Evolutionary conservation across 1,140 invertebrate genomes (phyloP), one percentile per base, ranked within the genome.

Genomic region (Medauroidea extradentata): DNA sequence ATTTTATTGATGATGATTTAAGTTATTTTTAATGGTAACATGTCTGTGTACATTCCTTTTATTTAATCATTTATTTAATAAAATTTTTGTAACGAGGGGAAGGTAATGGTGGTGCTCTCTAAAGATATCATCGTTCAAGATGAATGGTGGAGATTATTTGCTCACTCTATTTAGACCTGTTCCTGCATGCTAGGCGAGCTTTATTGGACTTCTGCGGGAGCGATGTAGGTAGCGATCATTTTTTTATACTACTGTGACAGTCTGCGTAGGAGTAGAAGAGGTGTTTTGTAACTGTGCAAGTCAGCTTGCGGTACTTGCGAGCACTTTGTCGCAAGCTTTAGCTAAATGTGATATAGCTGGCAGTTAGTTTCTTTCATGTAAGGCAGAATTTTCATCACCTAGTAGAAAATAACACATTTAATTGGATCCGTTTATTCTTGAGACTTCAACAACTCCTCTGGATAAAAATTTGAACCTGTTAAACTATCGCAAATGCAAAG

Each of bases 291-390:
- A 29, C 18, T 29, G 23, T 51, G 34, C 25, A 9, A 34, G 49
- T 29, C 49, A 16, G 19, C 24, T 51, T 18, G 49, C 19, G 49
- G 49, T 51, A 1, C 19, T 25, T 50, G 19, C 53, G 24, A 41
- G 44, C 53, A 44, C 44, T 41, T 55, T 55, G 41, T 43, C 44
- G 53, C 53, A 55, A 55, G 53, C 41, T 44, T 55, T 34, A 55
- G 53, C 53, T 55, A 41, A 43, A 55, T 55, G 53, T 55, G 53
- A 55, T 55, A 55, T 41, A 42, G 53, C 42, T 55, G 53, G 53
- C 53, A 16, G 24, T 42, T 43, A n/a, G 21, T 25, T 24, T 43
- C 44, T 25, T 41, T 25, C 44, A 23, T 43, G 34, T 21, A 23
- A 39, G 25, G 34, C 27, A 38, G 34, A 21, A 53, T 25, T 24